Percentiles rank a stretch among this genome's conserved stretches.
Conservation (phyloP, 2,888 invertebrate genomes). For the Helobdella robusta region DNA sequence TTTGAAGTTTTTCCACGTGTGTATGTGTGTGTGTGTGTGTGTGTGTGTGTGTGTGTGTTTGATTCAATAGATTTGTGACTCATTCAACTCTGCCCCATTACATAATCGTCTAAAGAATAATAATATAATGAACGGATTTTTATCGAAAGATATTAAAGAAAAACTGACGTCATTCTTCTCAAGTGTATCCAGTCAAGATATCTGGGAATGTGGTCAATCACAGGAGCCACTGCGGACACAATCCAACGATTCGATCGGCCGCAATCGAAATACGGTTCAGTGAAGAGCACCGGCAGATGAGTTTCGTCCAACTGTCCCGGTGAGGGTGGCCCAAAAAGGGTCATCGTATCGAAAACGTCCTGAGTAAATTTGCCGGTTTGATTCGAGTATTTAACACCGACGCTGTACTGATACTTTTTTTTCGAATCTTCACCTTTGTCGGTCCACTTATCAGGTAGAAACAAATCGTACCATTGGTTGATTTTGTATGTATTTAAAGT, state of each 20-base stretch:
- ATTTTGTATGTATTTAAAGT: slow-evolving; percentile 78
- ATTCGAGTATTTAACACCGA: slow-evolving; percentile 45
- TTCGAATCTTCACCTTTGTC: slow-evolving; percentile 57
- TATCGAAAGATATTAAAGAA: no score
- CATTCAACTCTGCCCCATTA: no score
- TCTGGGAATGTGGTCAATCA: slow-evolving; percentile 81
- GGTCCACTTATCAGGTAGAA: slow-evolving; percentile 76
- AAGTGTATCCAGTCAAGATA: slow-evolving; percentile 46
- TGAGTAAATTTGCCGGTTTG: slow-evolving; percentile 42
- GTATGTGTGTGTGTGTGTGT: no score
- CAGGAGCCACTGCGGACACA: slow-evolving; percentile 81
- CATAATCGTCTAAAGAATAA: no score
- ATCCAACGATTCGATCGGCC: slow-evolving; percentile 90
- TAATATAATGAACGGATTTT: no score
- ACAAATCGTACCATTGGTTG: slow-evolving; percentile 83
- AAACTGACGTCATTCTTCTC: slow-evolving; percentile 42
- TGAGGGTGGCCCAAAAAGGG: slow-evolving; percentile 48
- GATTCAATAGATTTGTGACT: no score
- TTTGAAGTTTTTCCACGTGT: not conserved
- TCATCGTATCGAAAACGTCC: slow-evolving; percentile 39
- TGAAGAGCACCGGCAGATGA: slow-evolving; percentile 85
- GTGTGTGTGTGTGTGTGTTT: no score
- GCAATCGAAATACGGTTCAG: slow-evolving; percentile 89
- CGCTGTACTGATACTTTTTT: slow-evolving; percentile 42
- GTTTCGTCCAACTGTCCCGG: slow-evolving; percentile 43